Evolutionary conservation across 1,140 invertebrate species (phyloP), one percentile per base, ranked within the genome.

Genomic region (Adelges cooleyi): DNA sequence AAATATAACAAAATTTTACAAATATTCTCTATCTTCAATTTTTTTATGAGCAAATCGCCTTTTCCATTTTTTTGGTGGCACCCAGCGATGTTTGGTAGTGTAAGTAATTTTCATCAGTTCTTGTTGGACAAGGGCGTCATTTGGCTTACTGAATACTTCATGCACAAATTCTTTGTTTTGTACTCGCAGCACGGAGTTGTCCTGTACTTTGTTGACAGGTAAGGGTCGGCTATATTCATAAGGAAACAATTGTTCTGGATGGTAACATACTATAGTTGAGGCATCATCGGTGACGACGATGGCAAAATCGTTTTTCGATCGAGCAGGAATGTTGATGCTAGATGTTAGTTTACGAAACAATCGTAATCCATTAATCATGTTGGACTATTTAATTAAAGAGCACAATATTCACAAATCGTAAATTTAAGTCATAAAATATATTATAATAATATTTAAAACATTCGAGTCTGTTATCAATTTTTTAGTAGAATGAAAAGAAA

Each of bases 211-310:
- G 42, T 69, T 56, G 49, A 74, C 70, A 15, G 87, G 86, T 40
- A 93, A 70, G 2, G 89, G 86, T 72, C 80, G 82, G 9, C 89
- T 85, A 71, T 75, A 83, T 75, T 94, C 87, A 72, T 95, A 96
- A 0, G 92, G 91, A 77, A 90, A 87, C 44, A 80, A 74, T 72
- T 79, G 72, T 69, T 90, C 84, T 38, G 87, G 88, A 77, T 96
- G 92, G 84, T 91, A 91, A 68, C 87, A 90, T 42, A 92, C 82
- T 67, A 90, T 81, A 53, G 85, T 89, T 46, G 80, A 81, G n/a
- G 84, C 81, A 76, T 90, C 83, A 69, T 86, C 80, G 13, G 82
- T 83, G 67, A 84, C 76, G 13, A 83, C 81, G 25, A 89, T 68
- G 11, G 66, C 40, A 13, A 36, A 20, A 44, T 65, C 25, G 10